Percentiles rank a stretch among this genome's conserved stretches.
Conservation (phyloP, 30 jellyfish, hydroid and myxozoan species). For the Chrysaora quinquecirrha region DNA sequence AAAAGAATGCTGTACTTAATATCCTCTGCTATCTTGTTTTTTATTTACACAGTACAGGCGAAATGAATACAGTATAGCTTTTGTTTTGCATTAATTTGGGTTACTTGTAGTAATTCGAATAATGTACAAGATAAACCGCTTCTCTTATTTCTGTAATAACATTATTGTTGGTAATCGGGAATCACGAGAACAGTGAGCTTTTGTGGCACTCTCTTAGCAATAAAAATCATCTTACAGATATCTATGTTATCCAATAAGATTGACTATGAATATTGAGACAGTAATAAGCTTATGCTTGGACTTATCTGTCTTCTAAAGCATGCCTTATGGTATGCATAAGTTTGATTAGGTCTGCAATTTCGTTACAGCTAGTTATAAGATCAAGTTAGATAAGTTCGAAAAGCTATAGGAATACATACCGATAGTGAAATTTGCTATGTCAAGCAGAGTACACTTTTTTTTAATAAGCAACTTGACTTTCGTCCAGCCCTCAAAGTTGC, state of each 20-base stretch:
- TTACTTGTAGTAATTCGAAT: background rate
- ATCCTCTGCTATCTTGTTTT: no score
- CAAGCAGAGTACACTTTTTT: no score
- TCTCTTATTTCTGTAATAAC: background rate
- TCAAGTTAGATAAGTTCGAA: no score
- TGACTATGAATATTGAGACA: constrained; percentile 1
- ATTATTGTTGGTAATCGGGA: constrained; percentile 2
- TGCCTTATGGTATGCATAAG: no score
- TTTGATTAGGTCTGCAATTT: no score
- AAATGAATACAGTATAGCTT: background rate
- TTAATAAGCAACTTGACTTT: no score
- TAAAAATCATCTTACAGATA: background rate
- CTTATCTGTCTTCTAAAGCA: no score
- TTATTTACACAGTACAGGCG: no score
- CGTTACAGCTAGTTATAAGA: no score
- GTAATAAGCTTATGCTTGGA: constrained; percentile 4
- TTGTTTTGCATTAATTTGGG: background rate
- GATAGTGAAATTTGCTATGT: no score
- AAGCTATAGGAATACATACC: no score
- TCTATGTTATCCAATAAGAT: background rate
- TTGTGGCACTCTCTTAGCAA: background rate
- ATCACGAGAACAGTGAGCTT: background rate
- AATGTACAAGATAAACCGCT: background rate
- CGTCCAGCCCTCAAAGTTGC: no score
- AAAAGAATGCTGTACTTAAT: constrained; percentile 10